Conservation (phyloP, 2,888 invertebrate species). For the Torymus tubicola region DNA sequence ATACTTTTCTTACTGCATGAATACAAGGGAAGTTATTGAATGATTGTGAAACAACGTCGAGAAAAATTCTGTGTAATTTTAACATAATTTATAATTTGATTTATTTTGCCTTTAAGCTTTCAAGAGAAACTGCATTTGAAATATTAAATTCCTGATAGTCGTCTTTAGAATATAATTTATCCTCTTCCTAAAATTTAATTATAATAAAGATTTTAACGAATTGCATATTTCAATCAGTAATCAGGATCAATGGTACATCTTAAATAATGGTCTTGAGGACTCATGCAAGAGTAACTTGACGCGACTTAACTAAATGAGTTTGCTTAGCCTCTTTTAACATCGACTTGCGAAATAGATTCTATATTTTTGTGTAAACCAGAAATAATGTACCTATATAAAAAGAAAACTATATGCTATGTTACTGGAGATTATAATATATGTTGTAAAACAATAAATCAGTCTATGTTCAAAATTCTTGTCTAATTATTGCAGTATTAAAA, state of each 20-base stretch:
- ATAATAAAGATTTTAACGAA: slow-evolving; percentile 35
- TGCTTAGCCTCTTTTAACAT: slow-evolving; percentile 68
- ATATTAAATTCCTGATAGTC: neutral
- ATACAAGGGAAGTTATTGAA: slow-evolving; percentile 34
- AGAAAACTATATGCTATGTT: slow-evolving; percentile 74
- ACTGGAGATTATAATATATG: slow-evolving; percentile 74
- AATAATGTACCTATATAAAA: slow-evolving; percentile 71
- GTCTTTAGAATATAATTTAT: slow-evolving; percentile 11
- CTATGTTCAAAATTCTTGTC: slow-evolving; percentile 69
- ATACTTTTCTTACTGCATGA: slow-evolving; percentile 46
- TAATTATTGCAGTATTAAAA: slow-evolving; percentile 1
- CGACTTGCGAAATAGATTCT: slow-evolving; percentile 71
- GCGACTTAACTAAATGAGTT: slow-evolving; percentile 61
- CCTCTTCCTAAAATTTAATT: slow-evolving; percentile 35
- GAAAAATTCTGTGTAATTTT: slow-evolving; percentile 14
- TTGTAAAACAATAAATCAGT: slow-evolving; percentile 75
- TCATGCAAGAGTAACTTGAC: slow-evolving; percentile 46
- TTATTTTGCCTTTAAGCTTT: neutral
- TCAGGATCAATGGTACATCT: slow-evolving; percentile 14
- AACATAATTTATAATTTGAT: neutral
- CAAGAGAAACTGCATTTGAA: neutral
- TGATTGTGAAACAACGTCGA: slow-evolving; percentile 26
- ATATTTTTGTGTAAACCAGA: slow-evolving; percentile 75
- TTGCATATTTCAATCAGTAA: slow-evolving; percentile 31
- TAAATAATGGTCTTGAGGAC: slow-evolving; percentile 23